Evolutionary conservation across 2,113 vertebrate genomes (phyloP).

Genomic region (Neolamprologus modestus): DNA sequence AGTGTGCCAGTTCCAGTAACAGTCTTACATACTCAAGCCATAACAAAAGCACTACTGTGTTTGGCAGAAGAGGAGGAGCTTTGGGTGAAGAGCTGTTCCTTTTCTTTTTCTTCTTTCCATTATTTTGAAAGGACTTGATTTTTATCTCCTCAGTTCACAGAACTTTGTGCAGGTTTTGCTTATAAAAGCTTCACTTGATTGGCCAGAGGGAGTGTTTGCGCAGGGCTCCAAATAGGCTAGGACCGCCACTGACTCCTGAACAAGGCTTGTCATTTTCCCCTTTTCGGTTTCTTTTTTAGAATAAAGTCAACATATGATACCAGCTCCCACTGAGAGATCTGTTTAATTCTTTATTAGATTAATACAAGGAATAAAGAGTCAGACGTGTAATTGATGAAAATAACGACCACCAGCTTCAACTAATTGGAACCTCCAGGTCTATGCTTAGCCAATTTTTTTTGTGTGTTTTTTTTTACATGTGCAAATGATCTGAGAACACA

Average conservation of each 20-base stretch:
- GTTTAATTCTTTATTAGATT: neutral
- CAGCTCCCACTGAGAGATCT: neutral
- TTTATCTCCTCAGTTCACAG: neutral
- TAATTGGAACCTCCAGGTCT: neutral
- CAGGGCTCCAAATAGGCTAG: neutral
- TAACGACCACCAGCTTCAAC: neutral
- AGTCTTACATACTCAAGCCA: neutral
- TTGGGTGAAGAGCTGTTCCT: neutral
- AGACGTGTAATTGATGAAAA: neutral
- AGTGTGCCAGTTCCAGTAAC: neutral
- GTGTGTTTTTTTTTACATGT: neutral
- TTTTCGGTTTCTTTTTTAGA: neutral
- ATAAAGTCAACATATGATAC: neutral
- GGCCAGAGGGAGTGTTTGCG: neutral
- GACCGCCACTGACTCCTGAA: neutral
- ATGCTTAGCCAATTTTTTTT: neutral
- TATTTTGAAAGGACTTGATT: neutral
- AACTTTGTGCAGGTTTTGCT: neutral
- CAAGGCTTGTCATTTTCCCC: neutral
- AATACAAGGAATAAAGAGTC: neutral
- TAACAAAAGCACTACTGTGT: neutral
- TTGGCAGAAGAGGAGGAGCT: neutral
- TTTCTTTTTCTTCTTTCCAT: neutral
- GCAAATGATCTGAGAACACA: neutral
- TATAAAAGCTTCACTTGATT: neutral